phyloP scores from a whole-genome alignment of 2,113 vertebrate species.

The Protobothrops flavoviridis region DNA sequence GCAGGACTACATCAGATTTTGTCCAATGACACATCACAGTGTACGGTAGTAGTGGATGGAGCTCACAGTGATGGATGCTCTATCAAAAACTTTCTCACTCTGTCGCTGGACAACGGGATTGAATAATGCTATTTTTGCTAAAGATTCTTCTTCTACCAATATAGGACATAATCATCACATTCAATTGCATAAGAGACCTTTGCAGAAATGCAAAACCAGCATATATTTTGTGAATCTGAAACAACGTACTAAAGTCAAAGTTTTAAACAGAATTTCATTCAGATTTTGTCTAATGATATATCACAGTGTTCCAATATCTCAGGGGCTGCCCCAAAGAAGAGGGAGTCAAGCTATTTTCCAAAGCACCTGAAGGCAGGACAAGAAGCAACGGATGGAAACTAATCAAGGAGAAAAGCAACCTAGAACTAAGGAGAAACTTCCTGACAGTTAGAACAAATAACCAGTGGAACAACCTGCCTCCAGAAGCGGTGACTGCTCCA shows the following conservation, averaged over 20 bases:
- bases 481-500: too few relatives aligned
- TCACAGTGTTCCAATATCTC: too few relatives aligned
- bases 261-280: background rate
- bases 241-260: background rate
- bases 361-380: too few relatives aligned
- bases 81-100: background rate
- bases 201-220: background rate
- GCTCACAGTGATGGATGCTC: background rate
- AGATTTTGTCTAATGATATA: too few relatives aligned
- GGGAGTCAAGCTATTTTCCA: too few relatives aligned
- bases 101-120: rapidly evolving
- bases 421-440: too few relatives aligned
- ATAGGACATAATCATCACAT: background rate
- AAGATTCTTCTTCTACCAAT: background rate
- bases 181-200: background rate
- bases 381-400: too few relatives aligned
- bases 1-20: background rate
- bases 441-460: too few relatives aligned
- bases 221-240: too few relatives aligned
- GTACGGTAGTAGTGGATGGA: background rate
- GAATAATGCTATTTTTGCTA: background rate
- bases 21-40: background rate
- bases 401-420: too few relatives aligned
- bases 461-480: too few relatives aligned
- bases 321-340: too few relatives aligned